Percentiles rank a stretch among this genome's conserved stretches.
Evolutionary conservation across 2,888 invertebrate genomes (phyloP).

Genomic region (Plagiodera versicolora): DNA sequence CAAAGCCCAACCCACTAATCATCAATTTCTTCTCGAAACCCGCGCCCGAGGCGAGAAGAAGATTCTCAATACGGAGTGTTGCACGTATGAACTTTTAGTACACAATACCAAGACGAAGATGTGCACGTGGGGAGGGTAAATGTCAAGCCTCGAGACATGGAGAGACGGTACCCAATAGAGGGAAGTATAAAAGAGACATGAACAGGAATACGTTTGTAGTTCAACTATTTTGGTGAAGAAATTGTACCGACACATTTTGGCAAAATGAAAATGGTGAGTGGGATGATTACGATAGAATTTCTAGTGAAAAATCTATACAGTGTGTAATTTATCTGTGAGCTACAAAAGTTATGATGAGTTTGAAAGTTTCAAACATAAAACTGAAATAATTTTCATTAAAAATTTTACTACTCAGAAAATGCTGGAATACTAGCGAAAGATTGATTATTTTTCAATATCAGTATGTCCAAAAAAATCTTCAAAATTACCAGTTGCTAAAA

Average conservation of each 20-base stretch:
- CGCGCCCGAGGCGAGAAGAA: conserved; percentile 15
- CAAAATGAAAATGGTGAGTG: conserved; percentile 41
- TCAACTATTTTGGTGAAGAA: conserved; percentile 27
- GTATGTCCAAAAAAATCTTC: too few relatives aligned
- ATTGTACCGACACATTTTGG: conserved; percentile 13
- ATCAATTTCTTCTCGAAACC: conserved; percentile 8
- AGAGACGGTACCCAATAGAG: conserved; percentile 32
- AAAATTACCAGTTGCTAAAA: too few relatives aligned
- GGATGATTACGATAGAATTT: background rate
- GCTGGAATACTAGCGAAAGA: too few relatives aligned
- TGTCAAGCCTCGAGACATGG: conserved; percentile 37
- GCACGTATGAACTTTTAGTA: conserved; percentile 36
- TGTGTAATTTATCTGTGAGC: too few relatives aligned
- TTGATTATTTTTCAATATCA: too few relatives aligned
- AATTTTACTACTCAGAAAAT: too few relatives aligned
- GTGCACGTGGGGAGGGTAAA: conserved; percentile 40
- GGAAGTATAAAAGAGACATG: conserved; percentile 36
- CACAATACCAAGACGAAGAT: conserved; percentile 41
- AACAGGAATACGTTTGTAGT: conserved; percentile 34
- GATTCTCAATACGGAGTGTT: conserved; percentile 13
- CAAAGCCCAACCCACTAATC: conserved; percentile 12
- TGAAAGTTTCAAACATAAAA: too few relatives aligned
- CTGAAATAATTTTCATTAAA: too few relatives aligned
- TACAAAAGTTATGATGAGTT: too few relatives aligned
- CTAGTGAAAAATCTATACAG: too few relatives aligned